Conservation (phyloP, 2,888 invertebrate genomes). For the Napeogenes sylphis region DNA sequence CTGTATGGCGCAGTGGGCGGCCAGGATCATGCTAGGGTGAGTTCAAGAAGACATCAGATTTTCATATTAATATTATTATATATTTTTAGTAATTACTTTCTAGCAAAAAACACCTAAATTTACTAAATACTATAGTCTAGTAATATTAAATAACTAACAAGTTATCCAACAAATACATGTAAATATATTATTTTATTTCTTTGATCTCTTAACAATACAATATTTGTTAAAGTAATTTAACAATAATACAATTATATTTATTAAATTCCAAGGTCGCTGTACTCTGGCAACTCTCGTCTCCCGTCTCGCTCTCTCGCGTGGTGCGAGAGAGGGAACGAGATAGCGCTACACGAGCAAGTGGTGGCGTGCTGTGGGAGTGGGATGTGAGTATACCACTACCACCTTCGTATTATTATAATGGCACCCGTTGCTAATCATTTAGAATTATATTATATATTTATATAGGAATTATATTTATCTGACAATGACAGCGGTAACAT, state of each 20-base stretch:
- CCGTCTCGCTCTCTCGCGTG: conserved; percentile 46
- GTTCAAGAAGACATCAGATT: neutral
- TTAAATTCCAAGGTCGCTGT: neutral
- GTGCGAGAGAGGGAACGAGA: conserved; percentile 46
- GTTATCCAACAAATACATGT: neutral
- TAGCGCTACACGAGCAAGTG: conserved; percentile 37
- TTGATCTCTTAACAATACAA: neutral
- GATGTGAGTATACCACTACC: conserved; percentile 34
- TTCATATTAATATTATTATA: too few species aligned
- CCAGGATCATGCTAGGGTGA: conserved; percentile 49
- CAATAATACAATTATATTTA: neutral
- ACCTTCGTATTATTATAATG: too few species aligned
- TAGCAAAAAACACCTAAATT: too few species aligned
- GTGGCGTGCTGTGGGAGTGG: conserved; percentile 39
- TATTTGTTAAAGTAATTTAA: neutral
- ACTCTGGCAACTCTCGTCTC: too few species aligned
- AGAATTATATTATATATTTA: too few species aligned
- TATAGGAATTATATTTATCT: too few species aligned
- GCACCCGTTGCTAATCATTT: too few species aligned
- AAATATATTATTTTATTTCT: neutral
- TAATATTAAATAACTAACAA: neutral
- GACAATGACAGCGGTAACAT: too few species aligned
- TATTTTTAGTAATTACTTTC: too few species aligned
- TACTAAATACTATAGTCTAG: neutral
- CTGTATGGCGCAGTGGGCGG: conserved; percentile 53